Base-by-base conservation (phyloP, 2,113 vertebrate species). In the Antechinus stuartii region DNA sequence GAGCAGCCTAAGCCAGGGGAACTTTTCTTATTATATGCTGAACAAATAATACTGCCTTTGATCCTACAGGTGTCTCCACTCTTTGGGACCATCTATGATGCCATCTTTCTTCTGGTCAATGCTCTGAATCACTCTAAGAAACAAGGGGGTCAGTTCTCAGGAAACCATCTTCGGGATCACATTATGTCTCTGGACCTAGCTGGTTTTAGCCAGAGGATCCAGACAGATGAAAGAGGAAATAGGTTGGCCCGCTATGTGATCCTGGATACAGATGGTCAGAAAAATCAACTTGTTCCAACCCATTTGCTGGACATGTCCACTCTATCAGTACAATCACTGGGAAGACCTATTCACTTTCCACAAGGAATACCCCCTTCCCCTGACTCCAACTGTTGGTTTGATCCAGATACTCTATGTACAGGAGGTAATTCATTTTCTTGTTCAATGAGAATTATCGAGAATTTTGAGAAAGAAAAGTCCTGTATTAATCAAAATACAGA, bases 81-180 rank as follows among this genome's bases (percentile, higher is more conserved):
- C 25, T 99, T 99, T 98, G 99, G 99, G 90, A 99, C 99, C 61
- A 99, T 99, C 98, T 99, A 99, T 92, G 99, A 99, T 92, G 98
- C 99, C 27, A 95, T 99, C 93, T 99, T 99, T 96, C 98, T 99
- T 91, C 54, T 99, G 97, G 99, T 99, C 46, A 98, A 99, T 55
- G 98, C 99, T 92, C 98, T 99, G 93, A 98, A 99, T 97, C 98
- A 91, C 22, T 97, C 98, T 57, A 97, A 96, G 91, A 99, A 91
- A 96, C 98, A 96, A 5, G 98, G 99, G 27, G 92, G 95, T 56
- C 95, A 50, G 49, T 35, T 98, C 57, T 98, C 98, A 0, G 99
- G 98, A 35, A 95, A 98, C 5, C 99, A 97, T 53, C 93, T 99
- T 96, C 99, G 98, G 92, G 98, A 98, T 91, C 98, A 98, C 96